A percentile compares a stretch with the other conserved stretches of the same genome.
Evolutionary conservation across 2,113 vertebrate species (phyloP).

Genomic region (Erpornis zantholeuca): DNA sequence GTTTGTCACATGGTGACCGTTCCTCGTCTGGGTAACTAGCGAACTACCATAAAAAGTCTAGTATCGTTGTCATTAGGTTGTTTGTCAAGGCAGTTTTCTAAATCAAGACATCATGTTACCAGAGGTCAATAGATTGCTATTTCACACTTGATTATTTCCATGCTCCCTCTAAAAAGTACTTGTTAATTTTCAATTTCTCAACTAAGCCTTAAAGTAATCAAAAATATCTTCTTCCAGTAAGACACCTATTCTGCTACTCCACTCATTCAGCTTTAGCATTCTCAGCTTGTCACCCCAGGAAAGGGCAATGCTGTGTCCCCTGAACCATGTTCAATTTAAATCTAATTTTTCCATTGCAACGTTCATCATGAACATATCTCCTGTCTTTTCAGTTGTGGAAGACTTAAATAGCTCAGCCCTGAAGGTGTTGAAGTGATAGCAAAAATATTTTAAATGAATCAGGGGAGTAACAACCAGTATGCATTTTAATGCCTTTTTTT

Average conservation of each 20-base stretch:
- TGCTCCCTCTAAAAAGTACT: not conserved
- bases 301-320: not conserved
- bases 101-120: conserved; percentile 32
- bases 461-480: not conserved
- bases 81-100: conserved; percentile 29
- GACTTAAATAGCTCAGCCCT: not conserved
- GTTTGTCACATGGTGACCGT: conserved; percentile 6
- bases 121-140: conserved; percentile 8
- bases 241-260: not conserved
- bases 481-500: not conserved
- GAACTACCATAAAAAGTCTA: conserved; percentile 26
- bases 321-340: not conserved
- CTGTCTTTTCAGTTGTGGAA: not conserved
- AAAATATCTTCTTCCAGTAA: not conserved
- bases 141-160: not conserved
- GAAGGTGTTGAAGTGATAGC: not conserved
- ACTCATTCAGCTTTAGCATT: not conserved
- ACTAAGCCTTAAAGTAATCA: not conserved
- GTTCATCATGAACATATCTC: not conserved
- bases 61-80: not conserved
- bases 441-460: not conserved
- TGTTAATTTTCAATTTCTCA: not conserved
- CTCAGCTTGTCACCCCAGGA: not conserved
- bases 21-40: not conserved
- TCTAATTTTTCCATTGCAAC: not conserved